Percentiles rank a stretch among this genome's conserved stretches.
These are phyloP conservation scores for Apogon hyalosoma DNA, from an alignment of 2,797 vertebrate genomes.

Conservation along the genomic window DNA sequence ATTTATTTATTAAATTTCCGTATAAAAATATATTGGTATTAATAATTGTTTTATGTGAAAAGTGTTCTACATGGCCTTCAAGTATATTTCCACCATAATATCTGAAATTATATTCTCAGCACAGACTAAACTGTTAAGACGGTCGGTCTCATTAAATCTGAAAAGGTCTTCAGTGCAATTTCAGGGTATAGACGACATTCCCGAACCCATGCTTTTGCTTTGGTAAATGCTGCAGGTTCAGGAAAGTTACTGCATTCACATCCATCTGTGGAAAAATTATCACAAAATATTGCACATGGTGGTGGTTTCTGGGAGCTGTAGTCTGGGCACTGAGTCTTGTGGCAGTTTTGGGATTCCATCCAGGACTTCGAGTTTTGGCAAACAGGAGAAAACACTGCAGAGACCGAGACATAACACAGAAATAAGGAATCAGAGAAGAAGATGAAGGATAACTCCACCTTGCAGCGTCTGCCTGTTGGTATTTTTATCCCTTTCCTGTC, in stretches of 20 bases:
- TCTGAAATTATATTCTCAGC: background rate
- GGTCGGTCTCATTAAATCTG: background rate
- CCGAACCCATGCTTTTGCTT: background rate
- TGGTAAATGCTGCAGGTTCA: background rate
- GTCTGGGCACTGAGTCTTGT: slow-evolving; percentile 85
- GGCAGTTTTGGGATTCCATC: slow-evolving; percentile 93
- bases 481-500: fast-evolving
- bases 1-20: slow-evolving; percentile 57
- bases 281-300: slow-evolving; percentile 89
- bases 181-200: background rate
- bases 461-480: background rate
- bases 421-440: background rate
- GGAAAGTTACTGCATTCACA: background rate
- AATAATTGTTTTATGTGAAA: slow-evolving; percentile 12
- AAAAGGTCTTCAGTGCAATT: slow-evolving; percentile 2
- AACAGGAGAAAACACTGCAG: slow-evolving; percentile 91
- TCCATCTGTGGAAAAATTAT: slow-evolving; percentile 25
- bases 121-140: slow-evolving; percentile 17
- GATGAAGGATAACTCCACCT: background rate
- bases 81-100: slow-evolving; percentile 11
- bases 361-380: slow-evolving; percentile 95
- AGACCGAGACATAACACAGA: slow-evolving; percentile 20
- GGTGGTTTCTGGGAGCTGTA: slow-evolving; percentile 75
- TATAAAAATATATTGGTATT: slow-evolving; percentile 27
- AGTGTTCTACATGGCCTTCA: slow-evolving; percentile 10